Percentiles rank a stretch among this genome's conserved stretches.
Evolutionary conservation across 2,888 invertebrate genomes (phyloP).

Genomic region (Prionchulus punctatus): DNA sequence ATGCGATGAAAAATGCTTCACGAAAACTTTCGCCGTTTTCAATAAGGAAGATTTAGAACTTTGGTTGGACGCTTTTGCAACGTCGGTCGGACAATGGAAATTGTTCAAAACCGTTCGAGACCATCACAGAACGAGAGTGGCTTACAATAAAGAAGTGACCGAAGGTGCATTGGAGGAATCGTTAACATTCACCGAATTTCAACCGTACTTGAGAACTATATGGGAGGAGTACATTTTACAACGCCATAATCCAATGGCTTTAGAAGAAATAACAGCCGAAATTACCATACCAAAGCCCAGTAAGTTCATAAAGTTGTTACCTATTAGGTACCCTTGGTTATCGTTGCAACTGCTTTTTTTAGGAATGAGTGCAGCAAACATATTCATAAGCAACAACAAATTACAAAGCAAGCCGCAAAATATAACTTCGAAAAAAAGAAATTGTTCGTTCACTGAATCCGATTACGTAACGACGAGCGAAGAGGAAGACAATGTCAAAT

Average conservation of each 20-base stretch:
- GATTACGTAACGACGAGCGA: too few species aligned
- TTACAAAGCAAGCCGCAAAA: too few species aligned
- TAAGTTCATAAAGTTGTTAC: too few species aligned
- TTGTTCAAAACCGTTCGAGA: background rate
- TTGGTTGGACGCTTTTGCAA: slow-evolving; percentile 2
- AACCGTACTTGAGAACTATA: background rate
- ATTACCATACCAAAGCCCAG: too few species aligned
- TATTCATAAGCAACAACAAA: too few species aligned
- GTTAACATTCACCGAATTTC: background rate
- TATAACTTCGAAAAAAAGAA: too few species aligned
- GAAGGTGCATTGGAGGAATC: background rate
- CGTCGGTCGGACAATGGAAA: background rate
- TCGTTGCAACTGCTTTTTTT: too few species aligned
- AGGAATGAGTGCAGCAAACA: too few species aligned
- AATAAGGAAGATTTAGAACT: background rate
- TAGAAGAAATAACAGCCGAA: slow-evolving; percentile 1
- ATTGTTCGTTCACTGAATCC: too few species aligned
- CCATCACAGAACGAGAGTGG: background rate
- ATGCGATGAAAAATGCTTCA: background rate
- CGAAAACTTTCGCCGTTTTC: background rate
- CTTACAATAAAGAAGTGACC: background rate
- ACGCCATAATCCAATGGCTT: background rate
- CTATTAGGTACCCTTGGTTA: too few species aligned
- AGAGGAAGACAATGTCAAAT: too few species aligned
- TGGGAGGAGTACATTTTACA: background rate